Conservation (phyloP, 2,797 vertebrate species). For the Cyclopterus lumpus region DNA sequence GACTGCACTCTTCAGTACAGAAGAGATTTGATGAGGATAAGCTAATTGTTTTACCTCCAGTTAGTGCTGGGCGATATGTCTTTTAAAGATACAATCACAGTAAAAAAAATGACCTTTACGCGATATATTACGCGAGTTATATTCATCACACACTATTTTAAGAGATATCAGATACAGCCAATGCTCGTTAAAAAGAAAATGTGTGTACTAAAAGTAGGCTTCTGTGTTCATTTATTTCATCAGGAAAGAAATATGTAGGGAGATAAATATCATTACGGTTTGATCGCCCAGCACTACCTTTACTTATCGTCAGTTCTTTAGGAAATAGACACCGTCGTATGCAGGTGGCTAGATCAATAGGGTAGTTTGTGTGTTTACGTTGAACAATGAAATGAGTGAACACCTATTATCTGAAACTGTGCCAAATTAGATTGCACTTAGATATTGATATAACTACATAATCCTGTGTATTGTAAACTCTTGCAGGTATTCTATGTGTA, state of each 20-base stretch:
- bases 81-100: background rate
- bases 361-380: slow-evolving; percentile 62
- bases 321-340: slow-evolving; percentile 41
- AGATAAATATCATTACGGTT: background rate
- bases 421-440: slow-evolving; percentile 71
- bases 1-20: slow-evolving; percentile 26
- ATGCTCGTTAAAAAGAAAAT: too few species aligned
- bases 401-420: slow-evolving; percentile 64
- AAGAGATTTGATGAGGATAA: slow-evolving; percentile 14
- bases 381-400: slow-evolving; percentile 37
- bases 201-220: background rate
- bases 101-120: background rate
- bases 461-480: slow-evolving; percentile 59
- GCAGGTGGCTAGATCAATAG: slow-evolving; percentile 32
- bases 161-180: background rate
- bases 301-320: slow-evolving; percentile 31
- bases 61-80: slow-evolving; percentile 31
- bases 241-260: background rate
- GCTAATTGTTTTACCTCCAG: slow-evolving; percentile 33
- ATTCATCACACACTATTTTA: slow-evolving; percentile 12
- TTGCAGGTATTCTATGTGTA: slow-evolving; percentile 48
- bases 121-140: slow-evolving; percentile 7
- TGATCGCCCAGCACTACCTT: slow-evolving; percentile 32
- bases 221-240: background rate
- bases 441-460: slow-evolving; percentile 44